These are phyloP conservation scores for Sycophaga agraensis DNA, from an alignment of 1,140 invertebrate species.

Conservation along the genomic window DNA sequence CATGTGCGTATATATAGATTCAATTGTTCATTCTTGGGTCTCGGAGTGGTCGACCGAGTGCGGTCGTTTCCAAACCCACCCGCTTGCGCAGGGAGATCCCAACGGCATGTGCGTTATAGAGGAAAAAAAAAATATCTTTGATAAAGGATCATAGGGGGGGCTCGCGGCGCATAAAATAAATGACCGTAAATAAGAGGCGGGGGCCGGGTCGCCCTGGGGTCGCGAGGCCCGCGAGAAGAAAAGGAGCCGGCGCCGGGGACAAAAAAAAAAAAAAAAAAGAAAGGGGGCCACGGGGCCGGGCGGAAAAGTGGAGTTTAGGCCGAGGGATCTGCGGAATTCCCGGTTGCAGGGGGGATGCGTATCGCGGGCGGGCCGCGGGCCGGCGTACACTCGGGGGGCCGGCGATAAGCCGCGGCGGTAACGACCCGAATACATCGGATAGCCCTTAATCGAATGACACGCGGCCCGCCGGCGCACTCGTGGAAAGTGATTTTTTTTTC, in stretches of 20 bases:
- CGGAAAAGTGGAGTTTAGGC: neutral
- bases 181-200: constrained; percentile 21
- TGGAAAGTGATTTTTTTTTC: constrained; percentile 59
- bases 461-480: constrained; percentile 41
- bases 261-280: neutral
- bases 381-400: constrained; percentile 28
- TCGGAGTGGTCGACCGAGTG: too few species aligned
- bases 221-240: constrained; percentile 1
- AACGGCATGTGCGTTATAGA: too few species aligned
- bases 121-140: neutral
- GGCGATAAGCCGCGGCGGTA: constrained; percentile 53
- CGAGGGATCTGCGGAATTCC: constrained; percentile 33
- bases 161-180: constrained; percentile 6
- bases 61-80: too few species aligned
- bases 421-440: constrained; percentile 41
- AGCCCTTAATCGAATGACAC: constrained; percentile 54
- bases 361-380: constrained; percentile 29
- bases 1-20: too few species aligned
- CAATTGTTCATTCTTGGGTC: too few species aligned
- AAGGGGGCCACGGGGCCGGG: constrained; percentile 18
- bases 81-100: too few species aligned
- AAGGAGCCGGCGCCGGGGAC: neutral
- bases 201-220: too few species aligned
- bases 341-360: constrained; percentile 9
- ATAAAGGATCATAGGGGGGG: neutral